These are phyloP conservation scores for Rhynchopsitta pachyrhyncha DNA, from an alignment of 2,113 vertebrate genomes.

Conservation along the genomic window DNA sequence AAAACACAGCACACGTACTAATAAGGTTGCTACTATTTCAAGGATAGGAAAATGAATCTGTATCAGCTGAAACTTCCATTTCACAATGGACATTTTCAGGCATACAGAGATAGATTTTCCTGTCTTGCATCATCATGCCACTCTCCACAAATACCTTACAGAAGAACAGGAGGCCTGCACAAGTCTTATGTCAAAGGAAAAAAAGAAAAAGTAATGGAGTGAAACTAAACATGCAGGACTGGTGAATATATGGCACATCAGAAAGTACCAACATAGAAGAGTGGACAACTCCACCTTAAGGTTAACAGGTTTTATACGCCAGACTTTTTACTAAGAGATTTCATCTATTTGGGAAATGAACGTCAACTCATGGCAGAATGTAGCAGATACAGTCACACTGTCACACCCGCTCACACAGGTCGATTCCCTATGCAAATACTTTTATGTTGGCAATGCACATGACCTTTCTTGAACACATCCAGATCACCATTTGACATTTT, in stretches of 20 bases:
- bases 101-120: background rate
- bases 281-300: background rate
- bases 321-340: background rate
- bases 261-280: background rate
- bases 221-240: background rate
- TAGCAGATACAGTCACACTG: background rate
- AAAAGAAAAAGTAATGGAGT: background rate
- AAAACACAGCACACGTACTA: background rate
- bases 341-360: background rate
- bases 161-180: background rate
- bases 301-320: background rate
- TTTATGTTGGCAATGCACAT: background rate
- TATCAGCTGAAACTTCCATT: background rate
- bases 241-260: background rate
- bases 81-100: background rate
- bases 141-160: background rate
- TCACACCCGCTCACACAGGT: background rate
- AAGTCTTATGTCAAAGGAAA: background rate
- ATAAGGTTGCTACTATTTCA: background rate
- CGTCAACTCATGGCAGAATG: background rate
- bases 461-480: constrained; percentile 1
- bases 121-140: background rate
- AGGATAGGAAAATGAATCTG: background rate
- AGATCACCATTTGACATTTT: constrained; percentile 30
- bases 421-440: constrained; percentile 12